phyloP scores from a whole-genome alignment of 2,113 vertebrate species.

The Sinosuthora webbiana region DNA sequence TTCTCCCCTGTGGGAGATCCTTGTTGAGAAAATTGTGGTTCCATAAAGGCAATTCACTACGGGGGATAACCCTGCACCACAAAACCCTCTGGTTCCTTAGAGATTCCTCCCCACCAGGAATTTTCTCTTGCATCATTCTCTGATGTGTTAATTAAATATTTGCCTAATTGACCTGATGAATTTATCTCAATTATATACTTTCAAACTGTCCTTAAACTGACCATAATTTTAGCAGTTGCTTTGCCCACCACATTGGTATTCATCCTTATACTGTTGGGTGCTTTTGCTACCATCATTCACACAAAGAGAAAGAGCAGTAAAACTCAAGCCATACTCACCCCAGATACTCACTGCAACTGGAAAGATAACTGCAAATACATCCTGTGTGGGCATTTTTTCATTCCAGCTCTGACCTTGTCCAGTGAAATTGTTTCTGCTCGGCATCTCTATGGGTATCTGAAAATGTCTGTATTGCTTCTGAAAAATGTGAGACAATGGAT shows the following conservation, averaged over 20 bases:
- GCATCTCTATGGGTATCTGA: neutral
- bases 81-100: neutral
- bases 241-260: neutral
- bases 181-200: neutral
- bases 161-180: neutral
- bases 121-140: neutral
- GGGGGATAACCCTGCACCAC: neutral
- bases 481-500: neutral
- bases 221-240: neutral
- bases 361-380: neutral
- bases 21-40: constrained; percentile 1
- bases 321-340: neutral
- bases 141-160: constrained; percentile 1
- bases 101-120: neutral
- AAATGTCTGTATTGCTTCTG: neutral
- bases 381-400: neutral
- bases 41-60: neutral
- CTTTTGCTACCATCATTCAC: neutral
- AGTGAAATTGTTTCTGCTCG: neutral
- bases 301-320: neutral
- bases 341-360: neutral
- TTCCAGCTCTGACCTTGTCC: neutral
- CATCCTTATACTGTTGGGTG: neutral
- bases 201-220: neutral
- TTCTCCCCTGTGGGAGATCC: neutral